phyloP scores from a whole-genome alignment of 2,113 vertebrate genomes.

The Crotophaga sulcirostris region DNA sequence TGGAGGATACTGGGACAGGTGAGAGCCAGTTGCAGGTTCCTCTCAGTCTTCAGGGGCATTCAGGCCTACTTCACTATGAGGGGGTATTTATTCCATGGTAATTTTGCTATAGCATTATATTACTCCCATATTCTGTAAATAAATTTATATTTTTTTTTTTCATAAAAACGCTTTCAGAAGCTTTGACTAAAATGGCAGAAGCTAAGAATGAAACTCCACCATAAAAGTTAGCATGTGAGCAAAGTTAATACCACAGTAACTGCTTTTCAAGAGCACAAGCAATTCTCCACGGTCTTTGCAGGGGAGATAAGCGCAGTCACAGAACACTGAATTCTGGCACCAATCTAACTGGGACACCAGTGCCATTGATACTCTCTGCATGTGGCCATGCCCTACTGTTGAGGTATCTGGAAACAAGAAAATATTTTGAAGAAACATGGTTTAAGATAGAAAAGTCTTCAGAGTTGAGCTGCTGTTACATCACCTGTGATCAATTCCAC shows the following conservation, averaged over 20 bases:
- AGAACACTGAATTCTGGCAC: neutral
- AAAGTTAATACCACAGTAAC: neutral
- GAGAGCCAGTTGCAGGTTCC: neutral
- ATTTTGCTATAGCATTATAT: neutral
- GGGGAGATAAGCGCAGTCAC: neutral
- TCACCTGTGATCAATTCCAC: neutral
- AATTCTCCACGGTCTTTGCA: neutral
- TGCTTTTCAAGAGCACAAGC: neutral
- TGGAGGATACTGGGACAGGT: neutral
- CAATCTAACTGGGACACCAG: neutral
- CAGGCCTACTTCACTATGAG: neutral
- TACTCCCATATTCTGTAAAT: neutral
- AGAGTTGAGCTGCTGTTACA: neutral
- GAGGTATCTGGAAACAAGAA: neutral
- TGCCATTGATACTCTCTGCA: neutral
- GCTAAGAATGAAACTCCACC: neutral
- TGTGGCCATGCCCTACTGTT: neutral
- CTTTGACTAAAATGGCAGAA: neutral
- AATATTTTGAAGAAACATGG: neutral
- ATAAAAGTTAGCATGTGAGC: neutral
- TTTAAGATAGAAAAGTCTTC: neutral
- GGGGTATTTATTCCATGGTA: neutral
- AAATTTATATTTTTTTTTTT: neutral
- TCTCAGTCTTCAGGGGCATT: too few species aligned
- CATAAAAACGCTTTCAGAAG: neutral